Conservation (phyloP, 2,888 invertebrate species). For the Habroteleia sp. region DNA sequence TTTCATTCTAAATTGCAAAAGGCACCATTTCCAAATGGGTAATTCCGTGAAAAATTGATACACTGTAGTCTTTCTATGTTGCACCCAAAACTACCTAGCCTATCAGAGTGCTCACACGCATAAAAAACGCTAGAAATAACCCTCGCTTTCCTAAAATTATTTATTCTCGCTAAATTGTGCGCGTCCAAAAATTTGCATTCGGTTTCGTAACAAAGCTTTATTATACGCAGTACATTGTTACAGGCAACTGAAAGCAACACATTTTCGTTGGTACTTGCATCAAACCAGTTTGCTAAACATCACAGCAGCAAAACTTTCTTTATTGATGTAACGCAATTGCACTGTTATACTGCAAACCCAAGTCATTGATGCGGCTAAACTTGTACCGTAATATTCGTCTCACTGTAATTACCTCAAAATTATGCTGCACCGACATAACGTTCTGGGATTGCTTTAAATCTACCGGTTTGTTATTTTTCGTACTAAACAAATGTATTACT, state of each 20-base stretch:
- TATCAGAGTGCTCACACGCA: too few relatives aligned
- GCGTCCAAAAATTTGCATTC: slow-evolving; percentile 1
- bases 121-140: too few relatives aligned
- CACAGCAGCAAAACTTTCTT: slow-evolving; percentile 42
- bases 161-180: neutral
- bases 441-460: neutral
- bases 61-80: too few relatives aligned
- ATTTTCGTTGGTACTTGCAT: neutral
- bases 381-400: slow-evolving; percentile 16
- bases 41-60: neutral
- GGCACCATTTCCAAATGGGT: neutral
- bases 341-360: slow-evolving; percentile 8
- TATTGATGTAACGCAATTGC: slow-evolving; percentile 36
- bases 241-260: slow-evolving; percentile 20
- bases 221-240: neutral
- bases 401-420: slow-evolving; percentile 19
- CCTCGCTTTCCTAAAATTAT: too few relatives aligned
- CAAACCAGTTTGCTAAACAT: slow-evolving; percentile 7
- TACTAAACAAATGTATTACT: neutral
- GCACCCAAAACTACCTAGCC: too few relatives aligned
- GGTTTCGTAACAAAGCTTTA: neutral
- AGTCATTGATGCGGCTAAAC: slow-evolving; percentile 38
- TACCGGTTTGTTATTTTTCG: slow-evolving; percentile 4
- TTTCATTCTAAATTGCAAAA: slow-evolving; percentile 1
- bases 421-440: slow-evolving; percentile 17